Evolutionary conservation across 2,888 invertebrate species (phyloP).

Genomic region (Temnothorax unifasciatus): DNA sequence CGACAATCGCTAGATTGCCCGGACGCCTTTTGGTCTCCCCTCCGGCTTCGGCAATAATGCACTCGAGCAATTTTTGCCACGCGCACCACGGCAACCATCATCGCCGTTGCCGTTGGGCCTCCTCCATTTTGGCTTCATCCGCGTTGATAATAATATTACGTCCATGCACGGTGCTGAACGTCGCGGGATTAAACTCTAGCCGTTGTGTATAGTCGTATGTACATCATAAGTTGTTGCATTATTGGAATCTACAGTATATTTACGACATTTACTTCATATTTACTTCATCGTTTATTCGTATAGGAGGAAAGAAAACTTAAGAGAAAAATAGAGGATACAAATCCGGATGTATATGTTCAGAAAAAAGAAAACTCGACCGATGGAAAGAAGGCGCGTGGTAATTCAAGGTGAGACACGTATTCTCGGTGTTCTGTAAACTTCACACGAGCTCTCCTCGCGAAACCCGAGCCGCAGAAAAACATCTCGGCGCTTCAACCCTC

Average conservation of each 20-base stretch:
- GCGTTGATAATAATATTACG: constrained; percentile 22
- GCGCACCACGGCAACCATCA: constrained; percentile 57
- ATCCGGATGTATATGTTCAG: not conserved
- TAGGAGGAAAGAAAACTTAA: not conserved
- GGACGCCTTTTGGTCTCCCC: constrained; percentile 79
- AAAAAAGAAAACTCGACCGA: not conserved
- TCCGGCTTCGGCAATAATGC: constrained; percentile 56
- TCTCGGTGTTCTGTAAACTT: constrained; percentile 39
- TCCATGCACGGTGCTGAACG: not conserved
- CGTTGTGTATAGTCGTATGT: not conserved
- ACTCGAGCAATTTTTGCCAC: constrained; percentile 75
- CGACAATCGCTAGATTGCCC: constrained; percentile 81
- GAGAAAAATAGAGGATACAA: not conserved
- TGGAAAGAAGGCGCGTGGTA: constrained; percentile 8
- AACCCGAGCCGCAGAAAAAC: constrained; percentile 47
- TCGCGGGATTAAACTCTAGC: not conserved
- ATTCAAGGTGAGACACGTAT: constrained; percentile 35
- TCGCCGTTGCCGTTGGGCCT: constrained; percentile 22
- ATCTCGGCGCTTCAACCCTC: constrained; percentile 51
- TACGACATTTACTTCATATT: not conserved
- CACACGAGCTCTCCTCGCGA: constrained; percentile 43
- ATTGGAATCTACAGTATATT: constrained; percentile 2
- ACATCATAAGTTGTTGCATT: not conserved
- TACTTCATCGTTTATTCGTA: not conserved
- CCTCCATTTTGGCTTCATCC: not conserved